Conservation (phyloP, 2,888 invertebrate species). For the Lycocerus yunnanus region DNA sequence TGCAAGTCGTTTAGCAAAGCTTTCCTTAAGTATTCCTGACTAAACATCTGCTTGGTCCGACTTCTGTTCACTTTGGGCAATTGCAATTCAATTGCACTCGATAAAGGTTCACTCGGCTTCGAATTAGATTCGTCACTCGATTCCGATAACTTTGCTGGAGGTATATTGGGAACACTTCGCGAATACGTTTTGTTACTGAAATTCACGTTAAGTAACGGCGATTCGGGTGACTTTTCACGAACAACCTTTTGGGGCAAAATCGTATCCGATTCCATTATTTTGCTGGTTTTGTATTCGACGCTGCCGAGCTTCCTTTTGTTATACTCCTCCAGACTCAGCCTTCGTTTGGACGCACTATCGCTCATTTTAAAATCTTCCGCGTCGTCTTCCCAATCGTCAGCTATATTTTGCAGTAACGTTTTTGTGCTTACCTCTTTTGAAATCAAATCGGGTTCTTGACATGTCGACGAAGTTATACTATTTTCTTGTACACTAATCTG, state of each 20-base stretch:
- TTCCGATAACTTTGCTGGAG: not conserved
- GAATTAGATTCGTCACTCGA: not conserved
- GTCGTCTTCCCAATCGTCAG: constrained; percentile 24
- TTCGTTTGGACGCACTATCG: constrained; percentile 11
- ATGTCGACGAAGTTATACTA: constrained; percentile 26
- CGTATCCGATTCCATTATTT: not conserved
- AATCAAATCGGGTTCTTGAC: constrained; percentile 12
- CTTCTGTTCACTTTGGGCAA: constrained; percentile 25
- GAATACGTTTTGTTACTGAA: constrained; percentile 25
- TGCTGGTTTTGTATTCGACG: constrained; percentile 1
- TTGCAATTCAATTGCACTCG: constrained; percentile 20
- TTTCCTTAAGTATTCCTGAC: constrained; percentile 16
- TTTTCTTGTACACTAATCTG: constrained; percentile 23
- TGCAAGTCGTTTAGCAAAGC: constrained; percentile 19
- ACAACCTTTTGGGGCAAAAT: not conserved
- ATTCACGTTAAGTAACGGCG: constrained; percentile 20
- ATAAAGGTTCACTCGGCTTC: constrained; percentile 11
- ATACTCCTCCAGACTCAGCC: constrained; percentile 35
- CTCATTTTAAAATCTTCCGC: constrained; percentile 9
- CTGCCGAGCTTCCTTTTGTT: constrained; percentile 29
- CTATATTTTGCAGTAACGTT: constrained; percentile 10
- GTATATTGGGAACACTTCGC: not conserved
- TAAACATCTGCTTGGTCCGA: constrained; percentile 6
- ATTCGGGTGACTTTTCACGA: constrained; percentile 6
- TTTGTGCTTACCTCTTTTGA: constrained; percentile 2